phyloP scores from a whole-genome alignment of 2,888 invertebrate species.

The Phragmatobia fuliginosa region DNA sequence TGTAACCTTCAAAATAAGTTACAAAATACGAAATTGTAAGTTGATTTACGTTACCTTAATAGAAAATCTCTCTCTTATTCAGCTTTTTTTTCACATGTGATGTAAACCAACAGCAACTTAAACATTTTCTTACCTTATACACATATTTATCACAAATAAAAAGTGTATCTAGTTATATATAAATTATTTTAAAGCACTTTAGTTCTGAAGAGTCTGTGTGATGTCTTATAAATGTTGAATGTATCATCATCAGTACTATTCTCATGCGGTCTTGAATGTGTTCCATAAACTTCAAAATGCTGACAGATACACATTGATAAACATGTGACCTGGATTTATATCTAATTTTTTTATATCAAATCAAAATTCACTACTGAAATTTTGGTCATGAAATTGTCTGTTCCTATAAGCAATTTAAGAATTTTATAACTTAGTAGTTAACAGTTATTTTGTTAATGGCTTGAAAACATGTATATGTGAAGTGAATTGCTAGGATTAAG shows the following conservation, averaged over 20 bases:
- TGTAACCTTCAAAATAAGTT: slow-evolving; percentile 1
- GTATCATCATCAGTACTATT: background rate
- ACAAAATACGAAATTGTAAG: slow-evolving; percentile 1
- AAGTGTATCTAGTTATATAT: background rate
- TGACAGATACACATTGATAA: background rate
- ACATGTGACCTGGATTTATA: background rate
- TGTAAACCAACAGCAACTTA: slow-evolving; percentile 7
- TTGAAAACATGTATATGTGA: background rate
- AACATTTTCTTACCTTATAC: background rate
- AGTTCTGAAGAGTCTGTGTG: background rate
- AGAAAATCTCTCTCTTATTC: slow-evolving; percentile 14
- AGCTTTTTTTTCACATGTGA: slow-evolving; percentile 17
- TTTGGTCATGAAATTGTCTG: background rate
- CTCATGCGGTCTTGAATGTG: background rate
- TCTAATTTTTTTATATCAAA: background rate
- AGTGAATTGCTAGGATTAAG: background rate
- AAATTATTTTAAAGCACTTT: no score
- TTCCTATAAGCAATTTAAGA: no score
- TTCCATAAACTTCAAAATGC: background rate
- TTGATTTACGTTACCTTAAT: background rate
- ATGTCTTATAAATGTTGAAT: background rate
- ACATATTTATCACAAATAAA: background rate
- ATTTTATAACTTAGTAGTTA: no score
- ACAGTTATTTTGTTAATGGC: background rate
- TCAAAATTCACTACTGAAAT: background rate